phyloP scores from a whole-genome alignment of 92 coral and sea anemone species.

The Porites rus region DNA sequence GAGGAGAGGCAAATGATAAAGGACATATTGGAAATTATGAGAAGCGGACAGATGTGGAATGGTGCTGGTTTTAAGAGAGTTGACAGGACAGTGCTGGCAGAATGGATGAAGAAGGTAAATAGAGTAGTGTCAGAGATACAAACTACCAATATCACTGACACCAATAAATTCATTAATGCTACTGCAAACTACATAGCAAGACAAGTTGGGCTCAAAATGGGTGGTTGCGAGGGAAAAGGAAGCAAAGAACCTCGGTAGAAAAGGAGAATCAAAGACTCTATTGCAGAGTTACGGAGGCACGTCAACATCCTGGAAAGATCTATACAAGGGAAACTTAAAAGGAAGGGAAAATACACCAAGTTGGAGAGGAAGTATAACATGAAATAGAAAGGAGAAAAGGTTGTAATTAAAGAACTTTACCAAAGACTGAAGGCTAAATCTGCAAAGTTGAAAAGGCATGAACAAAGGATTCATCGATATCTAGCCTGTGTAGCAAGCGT shows the following conservation, averaged over 20 bases:
- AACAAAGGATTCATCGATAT: conserved; percentile 38
- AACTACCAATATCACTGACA: conserved; percentile 47
- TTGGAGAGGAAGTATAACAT: background rate
- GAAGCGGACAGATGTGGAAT: no score
- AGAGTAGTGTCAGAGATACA: conserved; percentile 29
- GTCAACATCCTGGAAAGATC: conserved; percentile 45
- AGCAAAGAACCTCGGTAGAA: no score
- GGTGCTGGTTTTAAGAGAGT: background rate
- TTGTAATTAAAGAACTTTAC: background rate
- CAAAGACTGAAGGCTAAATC: background rate
- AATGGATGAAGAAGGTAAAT: conserved; percentile 1
- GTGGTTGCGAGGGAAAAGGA: no score
- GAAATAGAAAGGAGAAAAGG: background rate
- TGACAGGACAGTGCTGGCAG: conserved; percentile 45
- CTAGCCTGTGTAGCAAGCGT: background rate
- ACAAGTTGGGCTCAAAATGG: no score
- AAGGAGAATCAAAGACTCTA: no score
- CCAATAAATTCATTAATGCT: conserved; percentile 30
- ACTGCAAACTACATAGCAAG: conserved; percentile 26
- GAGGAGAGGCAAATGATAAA: no score
- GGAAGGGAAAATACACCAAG: conserved; percentile 40
- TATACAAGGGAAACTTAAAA: background rate
- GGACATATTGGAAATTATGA: no score
- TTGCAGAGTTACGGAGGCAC: background rate
- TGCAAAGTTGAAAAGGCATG: conserved; percentile 41